These are phyloP conservation scores for Hemiscyllium ocellatum DNA, from an alignment of 2,113 vertebrate species.

Conservation along the genomic window DNA sequence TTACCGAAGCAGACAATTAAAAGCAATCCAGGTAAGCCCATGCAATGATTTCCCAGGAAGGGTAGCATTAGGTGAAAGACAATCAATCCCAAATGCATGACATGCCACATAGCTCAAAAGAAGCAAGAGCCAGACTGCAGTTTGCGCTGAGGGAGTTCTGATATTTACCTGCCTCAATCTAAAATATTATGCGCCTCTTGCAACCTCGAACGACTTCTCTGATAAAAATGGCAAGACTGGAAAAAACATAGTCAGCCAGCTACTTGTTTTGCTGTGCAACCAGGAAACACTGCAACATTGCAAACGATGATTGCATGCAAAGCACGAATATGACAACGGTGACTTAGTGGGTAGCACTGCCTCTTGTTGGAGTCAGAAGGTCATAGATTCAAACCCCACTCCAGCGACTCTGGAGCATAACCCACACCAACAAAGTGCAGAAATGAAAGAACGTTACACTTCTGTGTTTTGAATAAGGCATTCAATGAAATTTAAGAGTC, in stretches of 20 bases:
- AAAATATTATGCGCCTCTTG: too few species aligned
- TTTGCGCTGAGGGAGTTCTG: neutral
- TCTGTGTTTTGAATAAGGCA: too few species aligned
- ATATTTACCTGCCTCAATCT: neutral
- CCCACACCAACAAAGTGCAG: too few species aligned
- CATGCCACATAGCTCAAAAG: neutral
- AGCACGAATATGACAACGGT: neutral
- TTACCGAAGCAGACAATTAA: neutral
- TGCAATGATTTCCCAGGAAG: neutral
- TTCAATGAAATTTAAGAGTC: neutral
- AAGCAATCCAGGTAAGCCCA: neutral
- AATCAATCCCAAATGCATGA: too few species aligned
- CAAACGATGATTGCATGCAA: neutral
- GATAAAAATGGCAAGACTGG: neutral
- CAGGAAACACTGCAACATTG: neutral
- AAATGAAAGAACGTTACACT: too few species aligned
- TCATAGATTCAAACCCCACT: too few species aligned
- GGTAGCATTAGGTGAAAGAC: neutral
- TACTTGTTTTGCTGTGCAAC: neutral
- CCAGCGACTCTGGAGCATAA: too few species aligned
- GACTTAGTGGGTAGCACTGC: neutral
- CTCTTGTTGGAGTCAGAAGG: too few species aligned
- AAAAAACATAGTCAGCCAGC: neutral
- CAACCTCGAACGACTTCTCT: neutral
- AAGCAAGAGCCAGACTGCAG: neutral